A percentile compares a stretch with the other conserved stretches of the same genome.
Conservation (phyloP, 2,797 vertebrate species). For the Sphenopsis melanotis region DNA sequence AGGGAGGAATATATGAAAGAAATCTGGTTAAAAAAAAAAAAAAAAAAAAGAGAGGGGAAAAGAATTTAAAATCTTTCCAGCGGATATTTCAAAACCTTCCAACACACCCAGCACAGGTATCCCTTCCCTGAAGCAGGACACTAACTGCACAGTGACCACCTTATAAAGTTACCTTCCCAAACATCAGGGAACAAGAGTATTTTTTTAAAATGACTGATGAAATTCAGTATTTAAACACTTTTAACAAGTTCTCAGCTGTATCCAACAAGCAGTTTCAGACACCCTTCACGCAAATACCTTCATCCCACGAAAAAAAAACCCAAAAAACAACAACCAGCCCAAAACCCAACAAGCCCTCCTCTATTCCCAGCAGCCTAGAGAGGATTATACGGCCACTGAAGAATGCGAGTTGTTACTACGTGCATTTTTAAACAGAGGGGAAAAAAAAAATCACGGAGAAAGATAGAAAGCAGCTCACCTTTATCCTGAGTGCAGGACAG, state of each 20-base stretch:
- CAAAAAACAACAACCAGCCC: not conserved
- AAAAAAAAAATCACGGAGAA: not conserved
- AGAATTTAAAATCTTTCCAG: not conserved
- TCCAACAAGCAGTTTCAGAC: not conserved
- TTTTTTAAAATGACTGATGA: not conserved
- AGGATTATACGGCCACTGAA: not conserved
- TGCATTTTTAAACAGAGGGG: not conserved
- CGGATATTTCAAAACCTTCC: not conserved
- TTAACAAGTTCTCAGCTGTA: not conserved
- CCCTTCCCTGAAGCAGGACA: not conserved
- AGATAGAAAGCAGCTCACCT: constrained; percentile 66
- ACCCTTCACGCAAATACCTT: not conserved
- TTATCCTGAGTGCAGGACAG: constrained; percentile 77
- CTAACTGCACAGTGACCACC: not conserved
- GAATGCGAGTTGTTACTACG: not conserved
- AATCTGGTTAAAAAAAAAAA: not conserved
- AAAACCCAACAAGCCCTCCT: not conserved
- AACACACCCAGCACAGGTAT: not conserved
- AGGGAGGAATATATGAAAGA: not conserved
- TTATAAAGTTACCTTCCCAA: not conserved
- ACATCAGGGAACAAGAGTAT: not conserved
- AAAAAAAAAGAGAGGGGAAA: accelerated
- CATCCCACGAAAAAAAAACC: not conserved
- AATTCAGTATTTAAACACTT: not conserved
- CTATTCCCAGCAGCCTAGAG: not conserved